Conservation (phyloP, 2,797 vertebrate genomes). For the Rousettus madagascariensis region DNA sequence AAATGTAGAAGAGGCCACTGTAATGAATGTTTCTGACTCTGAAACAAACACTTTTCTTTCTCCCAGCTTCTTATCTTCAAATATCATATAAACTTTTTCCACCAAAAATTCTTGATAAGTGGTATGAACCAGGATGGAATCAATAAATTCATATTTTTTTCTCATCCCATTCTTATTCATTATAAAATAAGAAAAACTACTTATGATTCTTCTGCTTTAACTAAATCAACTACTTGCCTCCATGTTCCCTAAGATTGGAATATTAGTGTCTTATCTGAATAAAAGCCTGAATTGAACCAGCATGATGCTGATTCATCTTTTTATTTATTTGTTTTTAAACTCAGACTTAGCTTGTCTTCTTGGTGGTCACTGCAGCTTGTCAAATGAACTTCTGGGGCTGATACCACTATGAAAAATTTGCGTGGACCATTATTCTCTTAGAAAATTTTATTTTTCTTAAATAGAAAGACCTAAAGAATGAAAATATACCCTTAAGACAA, state of each 20-base stretch:
- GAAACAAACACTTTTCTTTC: not conserved
- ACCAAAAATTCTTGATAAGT: not conserved
- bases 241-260: not conserved
- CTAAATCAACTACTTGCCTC: not conserved
- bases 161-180: not conserved
- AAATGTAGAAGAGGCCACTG: not conserved
- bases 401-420: not conserved
- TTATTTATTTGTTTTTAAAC: not conserved
- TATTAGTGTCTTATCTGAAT: not conserved
- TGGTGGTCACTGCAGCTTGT: not conserved
- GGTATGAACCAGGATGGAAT: not conserved
- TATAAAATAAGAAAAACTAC: not conserved
- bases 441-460: conserved; percentile 14
- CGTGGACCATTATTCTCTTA: not conserved
- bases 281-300: not conserved
- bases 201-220: not conserved
- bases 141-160: not conserved
- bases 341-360: not conserved
- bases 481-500: not conserved
- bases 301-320: not conserved
- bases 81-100: not conserved
- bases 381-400: not conserved
- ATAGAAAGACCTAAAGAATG: not conserved
- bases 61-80: not conserved
- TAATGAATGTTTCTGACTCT: not conserved